Conservation (phyloP, 1,140 invertebrate species). For the Neuroterus valhalla region DNA sequence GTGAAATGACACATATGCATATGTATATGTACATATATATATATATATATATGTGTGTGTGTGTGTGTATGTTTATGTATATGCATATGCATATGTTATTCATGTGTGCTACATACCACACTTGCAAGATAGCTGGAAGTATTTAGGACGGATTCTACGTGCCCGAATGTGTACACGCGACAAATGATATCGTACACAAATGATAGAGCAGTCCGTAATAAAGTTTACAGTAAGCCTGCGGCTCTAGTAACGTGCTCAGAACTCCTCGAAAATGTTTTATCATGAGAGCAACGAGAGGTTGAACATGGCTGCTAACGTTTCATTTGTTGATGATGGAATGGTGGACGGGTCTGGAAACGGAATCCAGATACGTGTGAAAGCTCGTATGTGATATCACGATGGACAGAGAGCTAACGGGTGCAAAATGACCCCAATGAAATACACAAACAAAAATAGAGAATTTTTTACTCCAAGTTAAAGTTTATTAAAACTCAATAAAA, state of each 20-base stretch:
- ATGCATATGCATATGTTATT: too few species aligned
- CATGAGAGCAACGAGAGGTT: constrained; percentile 34
- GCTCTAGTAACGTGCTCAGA: constrained; percentile 27
- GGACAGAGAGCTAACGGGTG: constrained; percentile 31
- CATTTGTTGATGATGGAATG: constrained; percentile 49
- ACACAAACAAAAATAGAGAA: constrained; percentile 4
- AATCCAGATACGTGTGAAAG: constrained; percentile 33
- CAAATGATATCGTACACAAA: neutral
- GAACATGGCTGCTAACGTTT: constrained; percentile 45
- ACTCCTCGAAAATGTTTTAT: constrained; percentile 45
- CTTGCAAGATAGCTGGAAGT: neutral
- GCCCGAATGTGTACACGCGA: neutral
- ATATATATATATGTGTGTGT: too few species aligned
- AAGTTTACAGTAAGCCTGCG: constrained; percentile 32
- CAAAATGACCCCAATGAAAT: constrained; percentile 34
- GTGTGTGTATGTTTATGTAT: too few species aligned
- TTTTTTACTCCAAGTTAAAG: neutral
- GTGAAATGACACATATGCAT: too few species aligned
- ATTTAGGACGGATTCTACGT: neutral
- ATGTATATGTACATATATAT: too few species aligned
- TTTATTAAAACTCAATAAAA: neutral
- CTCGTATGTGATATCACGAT: constrained; percentile 27
- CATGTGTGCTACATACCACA: too few species aligned
- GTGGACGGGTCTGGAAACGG: constrained; percentile 33
- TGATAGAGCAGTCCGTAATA: constrained; percentile 15